Percentiles rank a stretch among this genome's conserved stretches.
Evolutionary conservation across 2,888 invertebrate species (phyloP).

Genomic region (Vesta saturnalis): DNA sequence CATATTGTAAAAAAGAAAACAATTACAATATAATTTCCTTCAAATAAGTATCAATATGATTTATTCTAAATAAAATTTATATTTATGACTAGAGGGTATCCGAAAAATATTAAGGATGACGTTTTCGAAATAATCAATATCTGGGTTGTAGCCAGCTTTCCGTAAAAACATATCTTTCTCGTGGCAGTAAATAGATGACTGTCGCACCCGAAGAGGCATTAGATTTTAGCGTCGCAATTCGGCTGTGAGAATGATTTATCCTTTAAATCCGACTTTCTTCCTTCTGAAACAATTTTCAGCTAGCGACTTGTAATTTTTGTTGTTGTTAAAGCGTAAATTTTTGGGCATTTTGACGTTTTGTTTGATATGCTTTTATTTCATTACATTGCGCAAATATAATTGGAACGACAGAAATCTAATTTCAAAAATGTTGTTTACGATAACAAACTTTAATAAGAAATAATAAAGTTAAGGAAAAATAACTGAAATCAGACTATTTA

Average conservation of each 20-base stretch:
- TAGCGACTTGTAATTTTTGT: neutral
- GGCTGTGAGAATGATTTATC: slow-evolving; percentile 44
- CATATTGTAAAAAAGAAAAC: neutral
- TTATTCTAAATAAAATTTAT: slow-evolving; percentile 22
- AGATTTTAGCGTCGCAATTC: slow-evolving; percentile 43
- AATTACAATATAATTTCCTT: neutral
- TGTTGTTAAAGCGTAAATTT: neutral
- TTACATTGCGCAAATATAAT: neutral
- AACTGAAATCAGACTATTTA: too few relatives aligned
- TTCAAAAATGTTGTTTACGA: too few relatives aligned
- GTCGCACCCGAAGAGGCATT: slow-evolving; percentile 44
- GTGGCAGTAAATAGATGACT: slow-evolving; percentile 44
- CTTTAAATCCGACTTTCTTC: slow-evolving; percentile 40
- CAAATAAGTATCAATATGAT: neutral
- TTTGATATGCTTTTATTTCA: neutral
- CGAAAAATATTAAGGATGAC: slow-evolving; percentile 24
- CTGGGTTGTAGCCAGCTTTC: slow-evolving; percentile 35
- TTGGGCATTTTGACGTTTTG: neutral
- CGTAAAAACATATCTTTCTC: slow-evolving; percentile 42
- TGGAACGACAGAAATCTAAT: too few relatives aligned
- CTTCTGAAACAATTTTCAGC: slow-evolving; percentile 24
- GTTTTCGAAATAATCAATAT: slow-evolving; percentile 43
- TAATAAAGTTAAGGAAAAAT: too few relatives aligned
- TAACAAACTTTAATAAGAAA: too few relatives aligned
- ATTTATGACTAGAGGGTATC: slow-evolving; percentile 1